Base-by-base conservation (phyloP, 2,113 vertebrate species). In the Enhydra lutris region DNA sequence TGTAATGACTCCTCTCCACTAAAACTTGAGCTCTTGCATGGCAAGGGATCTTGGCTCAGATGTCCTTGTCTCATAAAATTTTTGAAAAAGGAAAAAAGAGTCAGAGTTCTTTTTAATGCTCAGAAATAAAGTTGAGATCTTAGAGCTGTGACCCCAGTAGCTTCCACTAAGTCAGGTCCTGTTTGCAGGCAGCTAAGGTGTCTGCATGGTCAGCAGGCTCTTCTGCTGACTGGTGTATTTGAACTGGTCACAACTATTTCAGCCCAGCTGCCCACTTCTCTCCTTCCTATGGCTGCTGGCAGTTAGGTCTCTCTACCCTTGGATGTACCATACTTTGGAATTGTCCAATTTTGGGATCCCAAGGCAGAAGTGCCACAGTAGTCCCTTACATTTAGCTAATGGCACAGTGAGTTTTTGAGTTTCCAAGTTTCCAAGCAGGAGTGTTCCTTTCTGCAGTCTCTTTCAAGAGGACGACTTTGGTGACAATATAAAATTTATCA, bases 51-150 rank as follows among this genome's bases (percentile, higher is more conserved):
- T 82, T 88, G 67, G 93, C 82, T 63, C 9, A 17, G 90, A 47
- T 61, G 29, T 50, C 80, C 63, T 36, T 61, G 69, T 81, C 57
- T 69, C 57, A 3, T 95, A 24, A 34, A 52, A 24, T 6, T 61
- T 85, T 63, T 83, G 11, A 78, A 13, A 13, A 26, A 34, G 34
- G 95, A 17, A 86, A 45, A 79, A 91, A 52, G 13, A 95, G 63
- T 84, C 31, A 55, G 74, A 1, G 47, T 92, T 89, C 71, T 94
- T 29, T 80, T 74, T 94, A 89, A 78, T 93, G 20, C 31, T 81
- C n/a, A 52, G 1, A 31, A 81, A 42, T 89, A 42, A 61, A 63
- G 59, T 76, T 94, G 90, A 52, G 96, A 59, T 69, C 85, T 95
- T 95, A 52, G 79, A 65, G 17, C 18, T 52, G 67, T 80, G 78